Base-by-base conservation (phyloP, 2,113 vertebrate species). In the Coracopsis vasa region DNA sequence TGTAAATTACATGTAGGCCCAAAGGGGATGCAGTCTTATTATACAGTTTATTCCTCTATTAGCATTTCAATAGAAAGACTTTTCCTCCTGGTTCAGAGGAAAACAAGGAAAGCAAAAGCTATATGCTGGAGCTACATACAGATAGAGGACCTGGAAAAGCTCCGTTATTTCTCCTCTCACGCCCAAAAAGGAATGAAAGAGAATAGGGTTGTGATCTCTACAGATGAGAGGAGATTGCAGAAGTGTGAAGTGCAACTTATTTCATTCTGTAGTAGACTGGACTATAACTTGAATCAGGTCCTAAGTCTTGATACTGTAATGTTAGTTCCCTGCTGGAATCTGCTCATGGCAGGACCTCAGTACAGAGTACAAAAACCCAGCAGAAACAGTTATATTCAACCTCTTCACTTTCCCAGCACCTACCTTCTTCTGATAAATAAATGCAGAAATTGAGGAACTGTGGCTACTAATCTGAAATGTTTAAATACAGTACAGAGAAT, bases 1-100 rank as follows among this genome's bases (percentile, higher is more conserved):
- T 98, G 97, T 98, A 98, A 98, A 98, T 98, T 98, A 95, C 97
- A 96, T 80, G 96, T 94, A 96, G 94, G 94, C 97, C 97, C 97
- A 97, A 98, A 98, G 98, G 97, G 96, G 95, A 97, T 97, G 86
- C 53, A 64, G 88, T 91, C 95, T 97, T 97, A 97, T 98, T 98
- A 98, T 94, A 92, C 87, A 95, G 96, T 97, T 97, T 96, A 61
- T 86, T 97, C 86, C 73, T 80, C 72, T 72, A 98, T 98, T 98
- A 98, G 96, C 98, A 97, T 98, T 98, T 98, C 98, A 98, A 97
- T 97, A 54, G 95, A 81, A 81, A 96, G 73, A 87, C 29, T 94
- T 97, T 95, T 96, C 44, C 90, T 97, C 90, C 70, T 95, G 53
- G 92, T 96, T 97, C 88, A 78, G 89, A 96, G 86, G 58, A 97